Base-by-base conservation (phyloP, 2,888 invertebrate species). In the Catocala fraxini region DNA sequence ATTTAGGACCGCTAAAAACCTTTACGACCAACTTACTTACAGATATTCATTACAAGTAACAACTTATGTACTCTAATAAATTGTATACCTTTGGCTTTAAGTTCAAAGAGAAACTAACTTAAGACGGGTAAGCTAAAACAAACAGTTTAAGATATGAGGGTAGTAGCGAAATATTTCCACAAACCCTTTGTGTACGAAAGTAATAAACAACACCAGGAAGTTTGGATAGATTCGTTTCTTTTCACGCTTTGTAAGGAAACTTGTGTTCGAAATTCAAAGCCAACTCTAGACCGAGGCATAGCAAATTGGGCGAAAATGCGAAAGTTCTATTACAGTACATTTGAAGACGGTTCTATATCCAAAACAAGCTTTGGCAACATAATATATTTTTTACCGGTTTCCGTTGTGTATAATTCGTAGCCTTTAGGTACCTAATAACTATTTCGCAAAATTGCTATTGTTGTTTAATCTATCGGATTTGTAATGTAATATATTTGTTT, bases 61-160 rank as follows among this genome's bases (percentile, higher is more conserved):
- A 46, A 55, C 25, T 55, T 55, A 41, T 55, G 39, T 41, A 47
- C 47, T 35, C 10, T 39, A 47, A 39, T 55, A 55, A 47, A 47
- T 46, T 35, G 33, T 12, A 13, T 34, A 46, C 47, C 34, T 53
- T 47, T 56, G 41, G 39, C 39, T 46, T 48, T 48, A 53, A 48
- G 15, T 48, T 54, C 35, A 46, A 35, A 49, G 54, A 51, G 58
- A 52, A 54, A 58, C 43, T 51, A 45, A 55, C 60, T 55, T 46
- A 12, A 34, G n/a, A 15, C 39, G 34, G 34, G 42, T 25, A 45
- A 34, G 13, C 34, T 54, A 45, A 42, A 54, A 34, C 45, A 45
- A 45, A 55, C 55, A 46, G 48, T 41, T 25, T 48, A 48, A 56
- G 46, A 55, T 41, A 13, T 46, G 33, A 42, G 47, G 33, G 58